Evolutionary conservation across 2,797 vertebrate species (phyloP).

Genomic region (Pangasius mekongensis): DNA sequence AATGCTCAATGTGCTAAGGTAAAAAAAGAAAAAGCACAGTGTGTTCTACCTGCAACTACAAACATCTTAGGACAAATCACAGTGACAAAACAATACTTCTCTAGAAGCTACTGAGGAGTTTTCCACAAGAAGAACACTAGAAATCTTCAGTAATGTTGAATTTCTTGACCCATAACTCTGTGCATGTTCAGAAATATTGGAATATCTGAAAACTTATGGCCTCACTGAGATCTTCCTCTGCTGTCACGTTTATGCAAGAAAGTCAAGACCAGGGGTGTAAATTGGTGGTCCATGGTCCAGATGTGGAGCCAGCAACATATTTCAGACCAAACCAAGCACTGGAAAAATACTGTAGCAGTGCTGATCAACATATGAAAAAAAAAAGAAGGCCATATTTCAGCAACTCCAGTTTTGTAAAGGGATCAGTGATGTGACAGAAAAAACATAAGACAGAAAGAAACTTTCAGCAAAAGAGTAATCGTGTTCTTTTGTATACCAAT

Average conservation of each 20-base stretch:
- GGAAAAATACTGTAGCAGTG: not conserved
- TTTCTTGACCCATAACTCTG: not conserved
- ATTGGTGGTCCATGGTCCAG: not conserved
- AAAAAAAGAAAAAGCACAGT: slow-evolving; percentile 7
- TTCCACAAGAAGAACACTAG: not conserved
- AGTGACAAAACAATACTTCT: not conserved
- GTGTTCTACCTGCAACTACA: not conserved
- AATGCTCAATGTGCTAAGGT: slow-evolving; percentile 43
- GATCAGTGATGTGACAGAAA: not conserved
- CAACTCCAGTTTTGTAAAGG: not conserved
- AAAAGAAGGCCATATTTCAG: not conserved
- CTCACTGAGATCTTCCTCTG: not conserved
- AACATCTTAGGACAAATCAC: not conserved
- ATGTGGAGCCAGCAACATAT: not conserved
- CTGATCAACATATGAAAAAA: not conserved
- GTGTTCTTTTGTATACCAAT: too few species aligned
- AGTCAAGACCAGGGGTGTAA: not conserved
- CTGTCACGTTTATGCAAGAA: not conserved
- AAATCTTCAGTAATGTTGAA: not conserved
- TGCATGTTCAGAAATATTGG: not conserved
- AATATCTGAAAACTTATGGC: not conserved
- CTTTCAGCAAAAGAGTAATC: not conserved
- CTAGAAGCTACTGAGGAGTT: not conserved
- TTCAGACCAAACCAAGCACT: not conserved
- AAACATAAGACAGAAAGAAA: not conserved